Evolutionary conservation across 2,797 vertebrate genomes (phyloP), one percentile per base, ranked within the genome.

Genomic region (Threskiornis aethiopicus): DNA sequence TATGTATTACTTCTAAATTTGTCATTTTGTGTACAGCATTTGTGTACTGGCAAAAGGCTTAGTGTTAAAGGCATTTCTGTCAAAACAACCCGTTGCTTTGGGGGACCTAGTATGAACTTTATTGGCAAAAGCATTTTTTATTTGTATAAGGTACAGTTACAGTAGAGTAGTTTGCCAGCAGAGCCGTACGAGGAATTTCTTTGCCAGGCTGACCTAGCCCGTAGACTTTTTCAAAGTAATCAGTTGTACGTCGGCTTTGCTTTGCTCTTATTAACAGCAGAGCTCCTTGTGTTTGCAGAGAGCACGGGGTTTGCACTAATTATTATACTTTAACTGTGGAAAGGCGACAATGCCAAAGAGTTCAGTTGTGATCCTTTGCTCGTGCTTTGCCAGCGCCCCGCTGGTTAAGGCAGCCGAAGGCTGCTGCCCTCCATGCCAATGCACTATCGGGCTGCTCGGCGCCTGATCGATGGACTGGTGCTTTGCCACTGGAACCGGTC

Each of bases 21-120:
- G 96, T 97, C 96, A 91, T 95, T 89, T 97, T 97, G 96, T 92
- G 95, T 97, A 91, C 96, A 96, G 93, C 95, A 97, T 97, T 96
- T 97, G 95, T 95, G 92, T 96, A 95, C 94, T 96, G 93, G 93
- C 95, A 96, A 96, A 96, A 97, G 93, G 87, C 93, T 87, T 88
- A 91, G 90, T 97, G 96, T 96, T 96, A 96, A 95, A 97, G 94
- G 95, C 96, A 95, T 91, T 96, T 92, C 96, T 97, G 97, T 96
- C 96, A 94, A 95, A 97, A 96, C 95, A 96, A 96, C 79, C 93
- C 95, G 59, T 95, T 97, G 95, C 91, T 96, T 95, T 94, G 92
- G 95, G 93, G 96, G 96, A 97, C 96, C 97, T 90, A 75, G 89
- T n/a, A 93, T 95, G 96, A 97, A 95, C 93, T 96, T 96, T 90